These are phyloP conservation scores for Agapostemon virescens DNA, from an alignment of 2,888 invertebrate genomes.

Conservation along the genomic window DNA sequence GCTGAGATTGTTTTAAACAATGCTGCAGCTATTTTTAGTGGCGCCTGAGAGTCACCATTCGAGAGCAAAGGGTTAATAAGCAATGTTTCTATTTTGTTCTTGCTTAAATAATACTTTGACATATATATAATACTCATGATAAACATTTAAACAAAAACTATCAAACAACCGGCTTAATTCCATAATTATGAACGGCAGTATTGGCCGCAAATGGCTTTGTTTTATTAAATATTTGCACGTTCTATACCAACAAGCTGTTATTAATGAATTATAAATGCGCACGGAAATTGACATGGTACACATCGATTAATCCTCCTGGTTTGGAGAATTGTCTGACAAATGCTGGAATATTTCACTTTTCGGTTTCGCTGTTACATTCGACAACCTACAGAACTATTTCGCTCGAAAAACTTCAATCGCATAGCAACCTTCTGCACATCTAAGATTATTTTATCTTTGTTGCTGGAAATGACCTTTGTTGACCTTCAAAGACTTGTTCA, in stretches of 20 bases:
- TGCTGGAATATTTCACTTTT: slow-evolving; percentile 7
- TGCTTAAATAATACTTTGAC: too few species aligned
- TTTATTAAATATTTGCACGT: slow-evolving; percentile 5
- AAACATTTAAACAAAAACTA: not conserved
- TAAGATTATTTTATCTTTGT: too few species aligned
- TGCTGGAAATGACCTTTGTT: too few species aligned
- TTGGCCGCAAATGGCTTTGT: slow-evolving; percentile 4
- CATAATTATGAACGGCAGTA: not conserved
- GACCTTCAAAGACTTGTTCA: too few species aligned
- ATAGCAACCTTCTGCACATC: too few species aligned
- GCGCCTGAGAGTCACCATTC: too few species aligned
- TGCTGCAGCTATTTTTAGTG: too few species aligned
- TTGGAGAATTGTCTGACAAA: slow-evolving; percentile 5
- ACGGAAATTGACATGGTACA: not conserved
- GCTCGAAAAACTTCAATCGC: too few species aligned
- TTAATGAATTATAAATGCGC: slow-evolving; percentile 17
- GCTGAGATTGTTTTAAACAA: too few species aligned
- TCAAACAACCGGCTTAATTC: not conserved
- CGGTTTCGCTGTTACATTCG: not conserved
- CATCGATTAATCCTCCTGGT: not conserved
- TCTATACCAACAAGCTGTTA: not conserved
- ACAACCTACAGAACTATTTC: not conserved
- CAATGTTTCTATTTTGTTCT: not conserved
- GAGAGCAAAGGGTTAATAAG: too few species aligned
- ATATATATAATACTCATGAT: not conserved